Base-by-base conservation (phyloP, 1,140 invertebrate species). In the Psilanteris sp. region DNA sequence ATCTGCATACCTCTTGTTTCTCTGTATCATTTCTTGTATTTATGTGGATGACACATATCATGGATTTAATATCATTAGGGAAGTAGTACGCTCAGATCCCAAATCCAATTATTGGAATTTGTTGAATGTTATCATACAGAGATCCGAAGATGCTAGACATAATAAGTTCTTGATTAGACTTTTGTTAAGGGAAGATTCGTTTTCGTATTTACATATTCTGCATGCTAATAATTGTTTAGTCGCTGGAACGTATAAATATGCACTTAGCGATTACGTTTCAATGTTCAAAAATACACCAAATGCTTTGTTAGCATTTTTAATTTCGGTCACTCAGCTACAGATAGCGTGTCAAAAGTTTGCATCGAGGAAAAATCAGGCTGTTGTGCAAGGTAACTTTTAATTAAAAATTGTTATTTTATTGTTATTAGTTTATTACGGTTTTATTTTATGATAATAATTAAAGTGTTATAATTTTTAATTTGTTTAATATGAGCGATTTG, bases 261-360 rank as follows among this genome's bases (percentile, higher is more conserved):
- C 96, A 1, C 81, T 98, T 8, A 95, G 94, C 76, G 93, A 97
- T 81, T 97, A 96, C 82, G 91, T 94, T 66, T 90, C 92, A 22
- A 89, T 93, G 8, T 93, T 93, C 78, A 89, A 90, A 77, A 81
- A 89, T 83, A 84, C 41, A 80, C 91, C 79, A 86, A 83, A 67
- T 54, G 39, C 95, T 0, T 85, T 98, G 26, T 83, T 95, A 2
- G 92, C 93, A 6, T 90, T 98, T 20, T 91, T 96, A 73, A 91
- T 97, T 68, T 93, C 34, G 2, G 36, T 97, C 0, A 93, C 93
- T 15, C 93, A 95, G 74, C 89, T 96, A 46, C 94, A 96, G 81
- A 92, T 97, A 89, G 93, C 93, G n/a, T 93, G 93, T 46, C 96
- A 97, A 82, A 96, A 95, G 83, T 95, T 94, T 81, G 90, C 94